phyloP scores from a whole-genome alignment of 2,888 invertebrate genomes.

The Agrotis ipsilon region DNA sequence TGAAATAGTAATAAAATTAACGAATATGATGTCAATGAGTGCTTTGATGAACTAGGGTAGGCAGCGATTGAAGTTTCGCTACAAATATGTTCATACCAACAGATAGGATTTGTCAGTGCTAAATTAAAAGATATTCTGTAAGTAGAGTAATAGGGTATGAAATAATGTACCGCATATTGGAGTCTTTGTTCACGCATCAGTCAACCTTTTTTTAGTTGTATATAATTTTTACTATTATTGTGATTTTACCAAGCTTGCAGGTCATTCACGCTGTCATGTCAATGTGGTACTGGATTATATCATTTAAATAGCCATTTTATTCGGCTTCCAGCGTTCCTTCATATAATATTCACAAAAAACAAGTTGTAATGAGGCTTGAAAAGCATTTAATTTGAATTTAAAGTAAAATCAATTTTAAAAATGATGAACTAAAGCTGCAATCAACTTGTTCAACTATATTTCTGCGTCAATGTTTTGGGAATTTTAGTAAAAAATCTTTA shows the following conservation, averaged over 20 bases:
- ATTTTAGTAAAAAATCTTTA: constrained; percentile 43
- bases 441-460: constrained; percentile 10
- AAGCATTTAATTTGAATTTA: constrained; percentile 43
- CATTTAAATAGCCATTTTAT: constrained; percentile 46
- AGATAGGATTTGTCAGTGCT: constrained; percentile 58
- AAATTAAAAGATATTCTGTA: constrained; percentile 70
- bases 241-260: constrained; percentile 69
- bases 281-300: constrained; percentile 46
- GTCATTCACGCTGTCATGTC: constrained; percentile 52
- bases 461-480: constrained; percentile 44
- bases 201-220: constrained; percentile 74
- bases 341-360: constrained; percentile 47
- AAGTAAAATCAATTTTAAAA: constrained; percentile 34
- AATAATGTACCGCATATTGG: constrained; percentile 70
- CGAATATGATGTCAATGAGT: constrained; percentile 7
- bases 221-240: constrained; percentile 75
- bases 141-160: constrained; percentile 77
- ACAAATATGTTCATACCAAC: constrained; percentile 36
- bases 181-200: constrained; percentile 71
- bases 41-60: constrained; percentile 7
- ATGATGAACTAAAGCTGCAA: constrained; percentile 24
- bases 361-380: constrained; percentile 46
- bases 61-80: constrained; percentile 23
- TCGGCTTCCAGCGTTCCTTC: constrained; percentile 47
- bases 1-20: constrained; percentile 6